A percentile compares a stretch with the other conserved stretches of the same genome.
These are phyloP conservation scores for Tringa solitaria DNA, from an alignment of 2,113 vertebrate genomes.

Conservation along the genomic window DNA sequence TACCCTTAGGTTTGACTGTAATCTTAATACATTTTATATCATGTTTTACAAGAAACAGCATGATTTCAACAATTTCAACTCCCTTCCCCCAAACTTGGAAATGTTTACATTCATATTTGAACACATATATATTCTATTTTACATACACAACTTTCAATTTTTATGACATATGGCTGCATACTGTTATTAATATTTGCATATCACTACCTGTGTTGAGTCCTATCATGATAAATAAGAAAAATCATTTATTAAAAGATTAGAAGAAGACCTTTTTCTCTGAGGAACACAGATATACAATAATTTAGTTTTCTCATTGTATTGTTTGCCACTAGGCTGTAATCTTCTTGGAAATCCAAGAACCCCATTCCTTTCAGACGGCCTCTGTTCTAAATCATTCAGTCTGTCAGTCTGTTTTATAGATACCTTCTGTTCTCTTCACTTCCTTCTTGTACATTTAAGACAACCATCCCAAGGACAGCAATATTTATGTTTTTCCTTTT, in stretches of 20 bases:
- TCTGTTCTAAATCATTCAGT: background rate
- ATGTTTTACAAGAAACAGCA: background rate
- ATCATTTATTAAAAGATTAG: background rate
- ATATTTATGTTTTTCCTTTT: background rate
- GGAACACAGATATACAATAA: background rate
- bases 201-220: background rate
- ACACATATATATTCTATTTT: background rate
- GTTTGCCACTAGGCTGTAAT: background rate
- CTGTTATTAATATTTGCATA: background rate
- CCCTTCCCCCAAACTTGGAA: background rate
- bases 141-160: background rate
- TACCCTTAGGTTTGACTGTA: background rate
- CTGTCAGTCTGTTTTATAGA: background rate
- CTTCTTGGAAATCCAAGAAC: background rate
- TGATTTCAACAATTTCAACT: background rate
- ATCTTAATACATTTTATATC: background rate
- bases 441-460: background rate
- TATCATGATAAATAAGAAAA: background rate
- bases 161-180: background rate
- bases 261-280: background rate
- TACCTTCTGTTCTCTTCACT: background rate
- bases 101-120: background rate
- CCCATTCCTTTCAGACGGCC: background rate
- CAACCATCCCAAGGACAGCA: background rate
- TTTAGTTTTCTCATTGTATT: background rate